Percentiles rank a stretch among this genome's conserved stretches.
Evolutionary conservation across 2,113 vertebrate species (phyloP).

Genomic region (Sitta europaea): DNA sequence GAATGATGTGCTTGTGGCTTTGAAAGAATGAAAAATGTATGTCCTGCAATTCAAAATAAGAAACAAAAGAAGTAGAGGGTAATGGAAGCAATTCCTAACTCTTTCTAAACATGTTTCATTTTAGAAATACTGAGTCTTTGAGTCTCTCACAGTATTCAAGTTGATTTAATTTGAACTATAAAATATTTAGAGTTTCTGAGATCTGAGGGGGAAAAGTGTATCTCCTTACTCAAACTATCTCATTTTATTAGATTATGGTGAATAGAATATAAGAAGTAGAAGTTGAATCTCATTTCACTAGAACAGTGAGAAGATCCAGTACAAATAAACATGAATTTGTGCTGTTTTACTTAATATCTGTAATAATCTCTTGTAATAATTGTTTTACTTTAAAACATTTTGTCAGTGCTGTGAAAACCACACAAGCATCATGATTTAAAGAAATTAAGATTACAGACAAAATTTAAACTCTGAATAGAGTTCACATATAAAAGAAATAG

Average conservation of each 20-base stretch:
- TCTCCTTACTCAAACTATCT: background rate
- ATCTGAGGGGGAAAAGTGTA: background rate
- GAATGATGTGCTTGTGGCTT: background rate
- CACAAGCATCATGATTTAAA: background rate
- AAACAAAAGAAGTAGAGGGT: background rate
- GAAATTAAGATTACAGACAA: background rate
- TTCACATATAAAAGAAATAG: background rate
- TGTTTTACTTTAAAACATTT: background rate
- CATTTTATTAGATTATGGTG: background rate
- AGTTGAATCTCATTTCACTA: background rate
- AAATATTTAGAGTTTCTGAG: background rate
- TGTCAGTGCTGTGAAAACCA: background rate
- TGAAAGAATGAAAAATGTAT: background rate
- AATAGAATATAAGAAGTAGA: background rate
- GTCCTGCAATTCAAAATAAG: background rate
- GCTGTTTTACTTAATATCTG: background rate
- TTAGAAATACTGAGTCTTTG: background rate
- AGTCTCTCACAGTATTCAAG: background rate
- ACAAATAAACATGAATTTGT: background rate
- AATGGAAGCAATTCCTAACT: background rate
- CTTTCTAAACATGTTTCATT: background rate
- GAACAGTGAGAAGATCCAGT: background rate
- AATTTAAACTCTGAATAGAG: background rate
- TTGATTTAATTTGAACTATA: background rate
- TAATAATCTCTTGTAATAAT: background rate